A percentile compares a stretch with the other conserved stretches of the same genome.
These are phyloP conservation scores for Coturnix japonica DNA, from an alignment of 2,113 vertebrate species.

Conservation along the genomic window DNA sequence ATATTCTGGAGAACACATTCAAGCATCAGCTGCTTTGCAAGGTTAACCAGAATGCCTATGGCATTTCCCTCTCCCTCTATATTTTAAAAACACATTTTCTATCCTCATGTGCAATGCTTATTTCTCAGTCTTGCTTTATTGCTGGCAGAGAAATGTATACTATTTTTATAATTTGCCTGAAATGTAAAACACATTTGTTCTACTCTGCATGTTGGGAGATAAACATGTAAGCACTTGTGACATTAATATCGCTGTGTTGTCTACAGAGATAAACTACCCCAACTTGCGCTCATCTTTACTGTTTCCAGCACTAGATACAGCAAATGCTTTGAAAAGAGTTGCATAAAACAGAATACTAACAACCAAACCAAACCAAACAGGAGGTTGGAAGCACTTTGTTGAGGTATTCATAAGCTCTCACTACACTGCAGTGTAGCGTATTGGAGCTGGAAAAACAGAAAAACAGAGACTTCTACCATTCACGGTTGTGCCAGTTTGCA, in stretches of 20 bases:
- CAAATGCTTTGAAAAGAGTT: neutral
- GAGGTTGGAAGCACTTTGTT: neutral
- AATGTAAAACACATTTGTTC: slow-evolving; percentile 5
- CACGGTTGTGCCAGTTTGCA: neutral
- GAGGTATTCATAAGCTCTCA: neutral
- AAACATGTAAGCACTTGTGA: slow-evolving; percentile 17
- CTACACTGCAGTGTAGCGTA: neutral
- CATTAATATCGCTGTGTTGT: neutral
- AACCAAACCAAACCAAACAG: neutral
- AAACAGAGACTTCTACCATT: neutral
- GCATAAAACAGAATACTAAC: neutral
- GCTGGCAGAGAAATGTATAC: neutral
- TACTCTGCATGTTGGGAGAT: neutral
- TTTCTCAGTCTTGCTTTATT: neutral
- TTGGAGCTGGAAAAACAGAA: neutral
- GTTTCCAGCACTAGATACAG: neutral
- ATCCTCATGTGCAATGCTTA: neutral
- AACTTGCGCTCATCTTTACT: neutral
- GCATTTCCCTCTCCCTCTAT: neutral
- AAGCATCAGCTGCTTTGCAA: slow-evolving; percentile 10
- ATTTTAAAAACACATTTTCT: neutral
- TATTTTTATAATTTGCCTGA: slow-evolving; percentile 19
- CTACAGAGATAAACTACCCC: neutral
- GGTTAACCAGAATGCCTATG: neutral
- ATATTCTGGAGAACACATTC: slow-evolving; percentile 3